Conservation (phyloP, 2,113 vertebrate species). For the Pteronura brasiliensis region DNA sequence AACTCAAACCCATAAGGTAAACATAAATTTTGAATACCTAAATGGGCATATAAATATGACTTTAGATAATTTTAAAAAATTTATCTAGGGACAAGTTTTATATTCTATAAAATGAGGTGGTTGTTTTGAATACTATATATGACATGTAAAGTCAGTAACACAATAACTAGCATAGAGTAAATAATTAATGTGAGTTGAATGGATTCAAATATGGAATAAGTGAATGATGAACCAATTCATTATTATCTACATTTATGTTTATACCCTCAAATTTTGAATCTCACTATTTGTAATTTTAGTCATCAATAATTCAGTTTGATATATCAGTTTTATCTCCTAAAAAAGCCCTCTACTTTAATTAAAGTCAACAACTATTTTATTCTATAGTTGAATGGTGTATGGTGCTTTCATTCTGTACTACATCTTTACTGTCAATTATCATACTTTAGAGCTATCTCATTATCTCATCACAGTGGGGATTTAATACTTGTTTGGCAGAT, state of each 20-base stretch:
- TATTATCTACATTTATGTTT: background rate
- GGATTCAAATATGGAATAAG: background rate
- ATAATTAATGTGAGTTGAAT: background rate
- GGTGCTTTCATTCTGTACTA: background rate
- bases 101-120: background rate
- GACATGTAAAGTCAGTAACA: background rate
- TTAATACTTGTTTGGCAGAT: background rate
- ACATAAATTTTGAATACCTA: conserved; percentile 5
- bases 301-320: background rate
- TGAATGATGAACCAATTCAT: background rate
- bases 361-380: background rate
- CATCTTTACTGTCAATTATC: background rate
- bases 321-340: background rate
- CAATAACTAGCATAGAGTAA: background rate
- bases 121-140: background rate
- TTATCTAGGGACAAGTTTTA: background rate
- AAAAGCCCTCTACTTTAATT: background rate
- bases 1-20: background rate
- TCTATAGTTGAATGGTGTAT: background rate
- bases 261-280: background rate
- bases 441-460: background rate
- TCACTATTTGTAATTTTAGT: conserved; percentile 2
- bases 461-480: background rate
- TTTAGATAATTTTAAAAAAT: background rate
- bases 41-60: background rate